Conservation (phyloP, 2,113 vertebrate species). For the Cyrtonyx montezumae region DNA sequence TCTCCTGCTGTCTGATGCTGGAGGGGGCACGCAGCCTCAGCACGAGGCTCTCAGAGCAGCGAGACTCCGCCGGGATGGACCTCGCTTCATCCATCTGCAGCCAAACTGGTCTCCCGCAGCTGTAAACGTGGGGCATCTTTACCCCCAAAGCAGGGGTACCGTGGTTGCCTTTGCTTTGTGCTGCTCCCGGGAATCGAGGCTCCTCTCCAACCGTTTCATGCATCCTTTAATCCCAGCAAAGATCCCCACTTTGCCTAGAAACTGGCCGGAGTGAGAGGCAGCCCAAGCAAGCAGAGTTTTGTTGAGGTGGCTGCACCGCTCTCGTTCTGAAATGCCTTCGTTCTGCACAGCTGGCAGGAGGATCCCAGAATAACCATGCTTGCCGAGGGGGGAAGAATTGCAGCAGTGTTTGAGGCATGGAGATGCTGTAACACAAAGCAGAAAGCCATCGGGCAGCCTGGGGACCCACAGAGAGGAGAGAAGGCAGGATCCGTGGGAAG, state of each 20-base stretch:
- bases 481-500: neutral
- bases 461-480: neutral
- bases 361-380: neutral
- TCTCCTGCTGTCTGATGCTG: fast-evolving
- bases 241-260: neutral
- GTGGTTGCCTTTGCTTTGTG: neutral
- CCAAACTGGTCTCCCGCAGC: neutral
- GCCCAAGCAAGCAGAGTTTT: neutral
- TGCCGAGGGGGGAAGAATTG: neutral
- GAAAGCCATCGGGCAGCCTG: neutral
- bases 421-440: neutral
- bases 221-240: neutral
- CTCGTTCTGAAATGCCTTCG: neutral
- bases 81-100: neutral
- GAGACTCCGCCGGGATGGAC: neutral
- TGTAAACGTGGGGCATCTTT: neutral
- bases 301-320: neutral
- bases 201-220: neutral
- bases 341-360: neutral
- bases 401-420: neutral
- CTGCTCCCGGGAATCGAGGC: neutral
- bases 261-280: neutral
- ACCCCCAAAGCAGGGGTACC: neutral
- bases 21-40: neutral
- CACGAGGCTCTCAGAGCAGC: neutral